Evolutionary conservation across 2,113 vertebrate genomes (phyloP).

Genomic region (Bufo gargarizans): DNA sequence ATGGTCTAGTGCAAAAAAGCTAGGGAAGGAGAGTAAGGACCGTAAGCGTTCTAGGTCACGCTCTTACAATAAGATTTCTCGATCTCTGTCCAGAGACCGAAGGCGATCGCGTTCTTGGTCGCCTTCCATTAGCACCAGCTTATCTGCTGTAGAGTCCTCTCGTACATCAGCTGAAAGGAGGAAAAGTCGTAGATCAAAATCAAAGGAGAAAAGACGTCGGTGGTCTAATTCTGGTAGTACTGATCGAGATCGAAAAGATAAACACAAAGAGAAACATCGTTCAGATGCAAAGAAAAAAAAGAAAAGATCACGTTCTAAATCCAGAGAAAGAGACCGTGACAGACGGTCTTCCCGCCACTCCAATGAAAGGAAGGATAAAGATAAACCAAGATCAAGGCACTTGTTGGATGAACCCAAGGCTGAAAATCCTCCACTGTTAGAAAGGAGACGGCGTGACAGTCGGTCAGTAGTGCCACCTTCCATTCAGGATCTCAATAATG

Average conservation of each 20-base stretch:
- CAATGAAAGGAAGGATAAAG: slow-evolving; percentile 58
- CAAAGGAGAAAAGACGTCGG: slow-evolving; percentile 64
- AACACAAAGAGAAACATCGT: slow-evolving; percentile 72
- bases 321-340: slow-evolving; percentile 67
- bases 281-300: slow-evolving; percentile 69
- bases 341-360: slow-evolving; percentile 44
- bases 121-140: slow-evolving; percentile 60
- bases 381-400: slow-evolving; percentile 63
- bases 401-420: slow-evolving; percentile 58
- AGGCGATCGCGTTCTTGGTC: slow-evolving; percentile 68
- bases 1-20: slow-evolving; percentile 58
- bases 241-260: slow-evolving; percentile 60
- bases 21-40: slow-evolving; percentile 48
- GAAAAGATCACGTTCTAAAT: slow-evolving; percentile 63
- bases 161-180: slow-evolving; percentile 60
- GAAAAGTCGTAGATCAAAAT: slow-evolving; percentile 59
- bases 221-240: slow-evolving; percentile 50
- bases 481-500: slow-evolving; percentile 91
- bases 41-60: slow-evolving; percentile 66
- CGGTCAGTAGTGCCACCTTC: slow-evolving; percentile 87
- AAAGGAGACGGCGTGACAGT: slow-evolving; percentile 72
- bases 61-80: slow-evolving; percentile 57
- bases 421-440: slow-evolving; percentile 54
- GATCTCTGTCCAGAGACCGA: slow-evolving; percentile 60
- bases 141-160: slow-evolving; percentile 55